A percentile compares a stretch with the other conserved stretches of the same genome.
phyloP scores from a whole-genome alignment of 2,797 vertebrate genomes.

The Thripadectes ignobilis region DNA sequence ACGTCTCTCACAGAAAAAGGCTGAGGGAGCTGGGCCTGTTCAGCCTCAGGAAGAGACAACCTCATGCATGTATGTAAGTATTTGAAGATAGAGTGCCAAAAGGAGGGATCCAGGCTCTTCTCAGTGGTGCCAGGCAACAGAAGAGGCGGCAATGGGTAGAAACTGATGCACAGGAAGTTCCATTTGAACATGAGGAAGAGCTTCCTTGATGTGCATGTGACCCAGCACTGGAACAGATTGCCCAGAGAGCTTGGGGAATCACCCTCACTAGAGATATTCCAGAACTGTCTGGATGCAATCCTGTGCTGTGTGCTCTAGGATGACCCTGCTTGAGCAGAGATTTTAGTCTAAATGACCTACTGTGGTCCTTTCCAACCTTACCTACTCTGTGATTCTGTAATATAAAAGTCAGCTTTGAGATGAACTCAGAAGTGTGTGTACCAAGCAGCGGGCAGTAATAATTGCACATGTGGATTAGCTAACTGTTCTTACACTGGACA shows the following conservation, averaged over 20 bases:
- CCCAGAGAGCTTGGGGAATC: background rate
- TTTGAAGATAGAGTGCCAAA: background rate
- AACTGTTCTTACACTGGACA: background rate
- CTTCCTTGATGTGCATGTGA: background rate
- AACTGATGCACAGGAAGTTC: background rate
- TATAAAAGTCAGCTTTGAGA: background rate
- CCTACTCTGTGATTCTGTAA: background rate
- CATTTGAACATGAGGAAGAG: background rate
- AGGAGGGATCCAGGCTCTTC: background rate
- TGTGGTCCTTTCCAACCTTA: background rate
- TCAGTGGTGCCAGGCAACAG: background rate
- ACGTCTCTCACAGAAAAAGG: background rate
- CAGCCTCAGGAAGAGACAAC: background rate
- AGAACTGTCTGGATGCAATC: background rate
- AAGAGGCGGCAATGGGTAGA: background rate
- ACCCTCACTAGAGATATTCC: background rate
- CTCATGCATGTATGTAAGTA: background rate
- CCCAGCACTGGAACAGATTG: background rate
- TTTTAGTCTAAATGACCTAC: background rate
- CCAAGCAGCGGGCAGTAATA: background rate
- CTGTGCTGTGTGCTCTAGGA: background rate
- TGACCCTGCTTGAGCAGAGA: background rate
- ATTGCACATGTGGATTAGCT: rapidly evolving
- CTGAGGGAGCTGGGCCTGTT: background rate
- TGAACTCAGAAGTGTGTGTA: background rate